Base-by-base conservation (phyloP, 2,888 invertebrate genomes). In the Calliopum simillimum region DNA sequence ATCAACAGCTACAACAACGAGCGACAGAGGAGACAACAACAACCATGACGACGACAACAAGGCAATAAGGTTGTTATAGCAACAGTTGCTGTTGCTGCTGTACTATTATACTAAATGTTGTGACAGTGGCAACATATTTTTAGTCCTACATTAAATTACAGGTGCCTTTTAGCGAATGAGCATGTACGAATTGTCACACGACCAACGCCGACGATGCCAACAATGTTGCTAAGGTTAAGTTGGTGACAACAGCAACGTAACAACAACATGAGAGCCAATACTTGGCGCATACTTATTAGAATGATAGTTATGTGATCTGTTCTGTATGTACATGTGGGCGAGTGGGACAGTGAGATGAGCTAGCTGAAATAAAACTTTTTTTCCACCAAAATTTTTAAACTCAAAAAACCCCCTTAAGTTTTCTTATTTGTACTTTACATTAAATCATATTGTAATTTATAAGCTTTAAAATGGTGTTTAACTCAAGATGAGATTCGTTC, bases 141-240 rank as follows among this genome's bases (percentile, higher is more conserved):
- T 33, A 8, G 33, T 33, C 33, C 33, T 33, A 61, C 61, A 21
- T 19, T 12, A 46, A 61, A 61, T 61, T 61, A 46, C 61, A 61
- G 61, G 61, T 61, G 61, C 61, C 61, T 46, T 46, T 8, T 21
- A 46, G 19, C 16, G 21, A 19, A 19, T 19, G 19, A 61, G 23
- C 46, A 61, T 46, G 61, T 59, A 16, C 16, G 16, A 43, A 47
- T 47, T 47, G 62, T 47, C 33, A 25, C 61, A 43, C 61, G 25
- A 61, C n/a, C n/a, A n/a, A n/a, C n/a, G n/a, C n/a, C 53, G 43
- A 21, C 65, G 43, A 43, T 44, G 23, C 21, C 55, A 44, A 43
- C 13, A 13, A 16, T 64, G 51, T 21, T 64, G 64, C 64, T 19
- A 51, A 33, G 64, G 51, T 64, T 63, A 51, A 61, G 23, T 61